Base-by-base conservation (phyloP, 1,140 invertebrate genomes). In the Hormaphis cornu region DNA sequence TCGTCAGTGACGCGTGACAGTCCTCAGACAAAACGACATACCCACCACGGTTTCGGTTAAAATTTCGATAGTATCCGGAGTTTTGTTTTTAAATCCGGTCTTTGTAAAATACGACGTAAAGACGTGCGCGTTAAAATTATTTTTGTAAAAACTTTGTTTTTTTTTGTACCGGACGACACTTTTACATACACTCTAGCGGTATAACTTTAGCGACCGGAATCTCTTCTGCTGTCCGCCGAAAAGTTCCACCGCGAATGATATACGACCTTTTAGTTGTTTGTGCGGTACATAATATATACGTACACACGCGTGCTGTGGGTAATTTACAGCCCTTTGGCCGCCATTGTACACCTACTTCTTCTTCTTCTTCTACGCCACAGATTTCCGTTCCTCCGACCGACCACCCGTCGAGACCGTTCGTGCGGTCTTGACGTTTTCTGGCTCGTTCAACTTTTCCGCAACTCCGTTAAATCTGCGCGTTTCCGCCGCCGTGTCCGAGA, bases 381-480 rank as follows among this genome's bases (percentile, higher is more conserved):
- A 28, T 18, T 66, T 48, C 42, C 61, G 14, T n/a, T n/a, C n/a
- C n/a, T n/a, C n/a, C 61, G 44, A 50, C 61, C 12, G 61, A n/a
- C n/a, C n/a, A n/a, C n/a, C n/a, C n/a, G n/a, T n/a, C n/a, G n/a
- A n/a, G n/a, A n/a, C n/a, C n/a, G n/a, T n/a, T n/a, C n/a, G n/a
- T n/a, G n/a, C 35, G 61, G 61, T 66, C 35, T 66, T 66, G 61
- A 66, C 61, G 61, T 66, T 66, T 66, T 66, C 61, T 20, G 42
- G 61, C 61, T n/a, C 8, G 54, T 40, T 40, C 54, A 66, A 66
- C 61, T 66, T 66, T 66, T 66, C n/a, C 42, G 18, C 61, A 66
- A 66, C 61, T 66, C 61, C 61, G 50, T 66, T 66, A 66, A 66
- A 66, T 66, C 61, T 48, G 44, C 24, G 61, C n/a, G n/a, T n/a